phyloP scores from a whole-genome alignment of 2,113 vertebrate species.

The Pangasianodon hypophthalmus region DNA sequence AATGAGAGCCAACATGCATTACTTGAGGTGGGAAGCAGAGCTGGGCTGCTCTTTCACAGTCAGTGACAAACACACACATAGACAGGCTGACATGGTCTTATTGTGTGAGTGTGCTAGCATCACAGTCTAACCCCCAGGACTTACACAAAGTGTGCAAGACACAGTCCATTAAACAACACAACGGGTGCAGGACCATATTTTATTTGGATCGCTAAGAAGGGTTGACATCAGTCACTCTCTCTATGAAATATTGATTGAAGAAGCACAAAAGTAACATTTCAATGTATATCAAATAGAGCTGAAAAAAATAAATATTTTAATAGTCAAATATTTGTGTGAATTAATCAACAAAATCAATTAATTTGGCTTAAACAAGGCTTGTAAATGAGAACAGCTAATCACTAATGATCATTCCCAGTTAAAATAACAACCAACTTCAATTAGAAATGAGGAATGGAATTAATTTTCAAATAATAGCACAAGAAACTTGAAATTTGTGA shows the following conservation, averaged over 20 bases:
- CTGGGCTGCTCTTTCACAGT: slow-evolving; percentile 20
- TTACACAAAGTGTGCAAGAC: slow-evolving; percentile 31
- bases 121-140: slow-evolving; percentile 17
- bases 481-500: neutral
- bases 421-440: neutral
- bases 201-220: slow-evolving; percentile 16
- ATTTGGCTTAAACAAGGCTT: neutral
- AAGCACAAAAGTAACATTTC: neutral
- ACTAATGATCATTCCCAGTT: neutral
- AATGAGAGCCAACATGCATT: slow-evolving; percentile 47
- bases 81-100: slow-evolving; percentile 24
- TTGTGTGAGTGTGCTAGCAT: slow-evolving; percentile 6
- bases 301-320: neutral
- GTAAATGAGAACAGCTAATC: neutral
- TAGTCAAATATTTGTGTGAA: neutral
- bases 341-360: neutral
- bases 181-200: too few relatives aligned
- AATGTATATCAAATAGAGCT: neutral
- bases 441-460: neutral
- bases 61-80: slow-evolving; percentile 34
- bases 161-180: slow-evolving; percentile 37
- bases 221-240: slow-evolving; percentile 34
- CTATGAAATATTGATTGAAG: neutral
- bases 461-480: neutral
- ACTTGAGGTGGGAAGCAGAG: slow-evolving; percentile 28